phyloP scores from a whole-genome alignment of 53 echinoderm and acorn worm species.

The Astropecten irregularis region DNA sequence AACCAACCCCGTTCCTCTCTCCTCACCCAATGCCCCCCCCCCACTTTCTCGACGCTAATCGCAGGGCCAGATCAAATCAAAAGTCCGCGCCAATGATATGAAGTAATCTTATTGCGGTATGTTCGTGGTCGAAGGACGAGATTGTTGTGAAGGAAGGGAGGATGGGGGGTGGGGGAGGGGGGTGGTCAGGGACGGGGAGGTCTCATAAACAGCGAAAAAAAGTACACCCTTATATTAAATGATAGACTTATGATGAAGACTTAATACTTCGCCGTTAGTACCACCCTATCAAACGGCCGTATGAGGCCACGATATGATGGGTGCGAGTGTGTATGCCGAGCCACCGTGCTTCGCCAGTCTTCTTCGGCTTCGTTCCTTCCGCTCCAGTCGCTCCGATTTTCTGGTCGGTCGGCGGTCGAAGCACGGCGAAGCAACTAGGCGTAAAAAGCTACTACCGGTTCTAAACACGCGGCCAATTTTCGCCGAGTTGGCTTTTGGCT shows the following conservation, averaged over 20 bases:
- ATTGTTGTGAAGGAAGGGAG: too few relatives aligned
- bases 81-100: slow-evolving; percentile 21
- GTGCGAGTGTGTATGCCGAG: too few relatives aligned
- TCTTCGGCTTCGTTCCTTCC: slow-evolving; percentile 38
- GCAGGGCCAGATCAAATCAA: slow-evolving; percentile 47
- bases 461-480: background rate
- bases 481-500: slow-evolving; percentile 3
- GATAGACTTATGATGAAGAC: too few relatives aligned
- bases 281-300: too few relatives aligned
- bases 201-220: too few relatives aligned
- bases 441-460: slow-evolving; percentile 56
- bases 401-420: slow-evolving; percentile 45
- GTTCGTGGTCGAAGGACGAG: background rate
- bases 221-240: too few relatives aligned
- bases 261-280: too few relatives aligned
- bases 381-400: slow-evolving; percentile 42
- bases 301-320: too few relatives aligned
- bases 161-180: background rate
- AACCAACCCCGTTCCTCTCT: too few relatives aligned
- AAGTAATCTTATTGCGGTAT: slow-evolving; percentile 31
- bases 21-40: too few relatives aligned
- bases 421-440: slow-evolving; percentile 45
- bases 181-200: background rate
- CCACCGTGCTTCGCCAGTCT: too few relatives aligned
- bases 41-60: too few relatives aligned